A percentile compares a stretch with the other conserved stretches of the same genome.
These are phyloP conservation scores for Dendrolimus kikuchii DNA, from an alignment of 1,140 invertebrate genomes.

Conservation along the genomic window DNA sequence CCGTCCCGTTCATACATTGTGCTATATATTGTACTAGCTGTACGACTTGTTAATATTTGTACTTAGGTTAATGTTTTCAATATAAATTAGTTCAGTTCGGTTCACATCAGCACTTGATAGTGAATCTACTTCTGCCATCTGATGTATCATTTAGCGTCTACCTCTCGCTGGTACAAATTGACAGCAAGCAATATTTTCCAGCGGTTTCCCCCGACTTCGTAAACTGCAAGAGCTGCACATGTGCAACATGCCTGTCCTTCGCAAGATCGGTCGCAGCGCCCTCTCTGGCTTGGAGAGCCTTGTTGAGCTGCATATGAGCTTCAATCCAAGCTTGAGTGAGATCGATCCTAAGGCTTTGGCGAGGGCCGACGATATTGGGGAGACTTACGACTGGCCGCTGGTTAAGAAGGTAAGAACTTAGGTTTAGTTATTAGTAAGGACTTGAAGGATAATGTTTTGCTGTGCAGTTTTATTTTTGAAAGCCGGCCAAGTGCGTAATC, in stretches of 20 bases:
- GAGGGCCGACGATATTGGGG: constrained; percentile 52
- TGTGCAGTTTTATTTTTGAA: too few species aligned
- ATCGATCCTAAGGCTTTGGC: constrained; percentile 73
- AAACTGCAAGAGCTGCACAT: constrained; percentile 77
- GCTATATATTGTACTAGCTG: too few species aligned
- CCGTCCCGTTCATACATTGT: too few species aligned
- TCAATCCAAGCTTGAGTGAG: constrained; percentile 73
- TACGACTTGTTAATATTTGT: too few species aligned
- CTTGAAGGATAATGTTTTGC: too few species aligned
- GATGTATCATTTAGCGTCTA: too few species aligned
- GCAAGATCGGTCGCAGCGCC: constrained; percentile 66
- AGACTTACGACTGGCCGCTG: constrained; percentile 72
- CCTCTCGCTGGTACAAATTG: not conserved
- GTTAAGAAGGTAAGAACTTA: constrained; percentile 70
- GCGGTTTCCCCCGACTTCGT: constrained; percentile 75
- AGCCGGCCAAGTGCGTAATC: too few species aligned
- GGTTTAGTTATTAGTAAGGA: not conserved
- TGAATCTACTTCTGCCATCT: too few species aligned
- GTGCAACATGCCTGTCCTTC: constrained; percentile 75
- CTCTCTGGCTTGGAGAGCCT: constrained; percentile 71
- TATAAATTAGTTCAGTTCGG: too few species aligned
- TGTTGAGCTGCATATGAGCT: constrained; percentile 69
- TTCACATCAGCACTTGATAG: too few species aligned
- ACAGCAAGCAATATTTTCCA: constrained; percentile 34
- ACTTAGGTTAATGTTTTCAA: too few species aligned